Base-by-base conservation (phyloP, 2,113 vertebrate genomes). In the Ancistrus triradiatus region DNA sequence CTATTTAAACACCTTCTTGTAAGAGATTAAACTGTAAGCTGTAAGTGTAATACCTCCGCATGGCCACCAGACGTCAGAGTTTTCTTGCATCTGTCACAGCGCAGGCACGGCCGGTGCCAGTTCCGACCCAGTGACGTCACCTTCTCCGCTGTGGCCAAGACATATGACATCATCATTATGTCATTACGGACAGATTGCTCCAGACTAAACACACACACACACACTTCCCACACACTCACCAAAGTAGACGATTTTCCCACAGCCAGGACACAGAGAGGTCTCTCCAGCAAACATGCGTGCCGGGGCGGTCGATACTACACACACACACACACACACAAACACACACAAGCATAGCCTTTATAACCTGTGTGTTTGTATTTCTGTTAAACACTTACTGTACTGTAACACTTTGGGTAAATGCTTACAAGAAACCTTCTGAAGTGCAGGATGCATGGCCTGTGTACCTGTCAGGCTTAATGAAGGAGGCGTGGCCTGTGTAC, bases 91-190 rank as follows among this genome's bases (percentile, higher is more conserved):
- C 85, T 77, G 42, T 86, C 80, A 71, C 87, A 89, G 64, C 87
- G 81, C 63, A 89, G 77, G 63, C 87, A 88, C 24, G 87, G 87
- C 19, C 86, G 77, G 76, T 89, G 87, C 87, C 87, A 89, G 70
- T 86, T 89, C 64, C 82, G 83, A 53, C 87, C 87, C 63, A 89
- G 69, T 60, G 86, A 80, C 78, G 68, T 78, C 78, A 80, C 78
- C 49, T 77, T 80, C 70, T 80, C 78, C 10, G 75, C 78, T 80
- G 58, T 3, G 63, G 17, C 7, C 52, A 37, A 28, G 15, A 59
- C 6, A 40, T 14, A 58, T 31, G 33, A 37, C 33, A 33, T 65
- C 56, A 53, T 51, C 15, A 5, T 14, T 13, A 27, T 3, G 3
- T 35, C 19, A 42, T 55, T 33, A 55, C 1, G 33, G 27, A 4